Conservation (phyloP, 2,797 vertebrate genomes). For the Gallinago nigripennis region DNA sequence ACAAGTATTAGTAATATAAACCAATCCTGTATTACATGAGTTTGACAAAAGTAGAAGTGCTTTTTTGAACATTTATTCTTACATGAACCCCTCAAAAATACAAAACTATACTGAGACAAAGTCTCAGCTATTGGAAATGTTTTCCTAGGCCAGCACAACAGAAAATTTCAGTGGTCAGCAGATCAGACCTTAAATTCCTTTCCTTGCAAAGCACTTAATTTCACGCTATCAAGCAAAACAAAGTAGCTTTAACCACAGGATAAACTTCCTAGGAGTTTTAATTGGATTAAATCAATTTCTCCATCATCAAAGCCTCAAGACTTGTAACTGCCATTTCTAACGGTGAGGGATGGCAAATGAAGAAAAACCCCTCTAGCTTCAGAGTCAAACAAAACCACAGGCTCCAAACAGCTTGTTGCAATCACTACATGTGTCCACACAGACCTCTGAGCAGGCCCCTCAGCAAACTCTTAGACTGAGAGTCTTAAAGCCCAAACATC, state of each 20-base stretch:
- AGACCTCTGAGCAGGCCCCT: not conserved
- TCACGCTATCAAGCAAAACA: not conserved
- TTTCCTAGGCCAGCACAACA: not conserved
- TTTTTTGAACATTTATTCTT: not conserved
- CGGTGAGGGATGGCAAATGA: not conserved
- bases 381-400: not conserved
- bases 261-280: not conserved
- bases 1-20: not conserved
- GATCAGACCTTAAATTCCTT: not conserved
- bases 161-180: not conserved
- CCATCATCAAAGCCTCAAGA: not conserved
- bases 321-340: not conserved
- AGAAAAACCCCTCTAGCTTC: not conserved
- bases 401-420: not conserved
- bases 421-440: rapidly evolving
- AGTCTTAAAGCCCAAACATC: not conserved
- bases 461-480: not conserved
- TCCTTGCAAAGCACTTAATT: not conserved
- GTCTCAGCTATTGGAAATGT: not conserved
- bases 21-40: not conserved
- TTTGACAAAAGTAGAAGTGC: not conserved
- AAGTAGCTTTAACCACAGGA: not conserved
- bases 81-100: not conserved
- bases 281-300: not conserved
- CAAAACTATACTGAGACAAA: not conserved